Base-by-base conservation (phyloP, 1,140 invertebrate species). In the Bombus soroeensis region DNA sequence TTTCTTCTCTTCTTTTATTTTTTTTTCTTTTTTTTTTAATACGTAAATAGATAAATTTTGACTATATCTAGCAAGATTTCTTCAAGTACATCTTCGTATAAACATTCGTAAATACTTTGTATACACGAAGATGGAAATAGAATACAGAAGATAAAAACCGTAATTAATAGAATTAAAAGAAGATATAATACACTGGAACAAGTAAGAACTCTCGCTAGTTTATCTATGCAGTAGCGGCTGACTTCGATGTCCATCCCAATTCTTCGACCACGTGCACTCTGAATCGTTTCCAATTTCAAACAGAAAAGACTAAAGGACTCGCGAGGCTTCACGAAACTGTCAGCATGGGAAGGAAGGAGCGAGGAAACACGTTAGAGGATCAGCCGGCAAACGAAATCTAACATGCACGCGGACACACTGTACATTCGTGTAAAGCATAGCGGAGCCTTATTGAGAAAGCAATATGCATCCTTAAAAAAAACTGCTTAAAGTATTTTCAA, bases 401-500 rank as follows among this genome's bases (percentile, higher is more conserved):
- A 72, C 43, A 72, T 59, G n/a, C 66, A 74, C 41, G 62, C 62
- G 81, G 74, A 68, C 43, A 89, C 82, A 88, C 81, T 92, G 90
- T 92, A 92, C 73, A 92, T 92, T 92, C 87, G 82, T 92, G 90
- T 90, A 91, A 89, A 91, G 88, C 89, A 89, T 86, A 89, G 90
- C 91, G 87, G 89, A 92, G 92, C 92, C 92, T 93, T 93, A 93
- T 92, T 92, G 91, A 92, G 89, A 93, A 93, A 93, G 93, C 93
- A 93, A 93, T 93, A 93, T 88, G 83, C 88, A 91, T 86, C 85
- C 83, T 86, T 90, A 85, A 87, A 76, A 39, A 70, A 86, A 83
- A 89, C 81, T 89, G 90, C 89, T 91, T 91, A 88, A 91, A 91
- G 87, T 90, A 88, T 91, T 91, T 91, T 88, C 89, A 90, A 90